Evolutionary conservation across 2,888 invertebrate genomes (phyloP).

Genomic region (Eupithecia tripunctaria): DNA sequence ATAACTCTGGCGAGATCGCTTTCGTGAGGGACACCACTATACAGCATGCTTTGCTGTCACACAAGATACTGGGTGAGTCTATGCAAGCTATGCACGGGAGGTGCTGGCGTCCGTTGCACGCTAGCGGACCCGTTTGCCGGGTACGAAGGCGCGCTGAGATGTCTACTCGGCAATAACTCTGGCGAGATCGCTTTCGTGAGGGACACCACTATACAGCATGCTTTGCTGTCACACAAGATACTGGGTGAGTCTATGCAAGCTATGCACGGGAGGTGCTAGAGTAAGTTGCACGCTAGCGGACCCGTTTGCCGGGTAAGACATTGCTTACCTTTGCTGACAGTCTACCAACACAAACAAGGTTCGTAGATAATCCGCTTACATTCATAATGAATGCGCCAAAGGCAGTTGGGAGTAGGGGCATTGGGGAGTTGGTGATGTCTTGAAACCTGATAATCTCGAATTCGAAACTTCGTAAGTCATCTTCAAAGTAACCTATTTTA

Average conservation of each 20-base stretch:
- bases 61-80: slow-evolving; percentile 81
- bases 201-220: slow-evolving; percentile 91
- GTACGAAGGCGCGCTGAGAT: slow-evolving; percentile 95
- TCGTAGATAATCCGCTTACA: too few species aligned
- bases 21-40: slow-evolving; percentile 95
- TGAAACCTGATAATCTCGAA: too few species aligned
- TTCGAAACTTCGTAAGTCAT: too few species aligned
- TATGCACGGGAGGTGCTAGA: too few species aligned
- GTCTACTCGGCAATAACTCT: slow-evolving; percentile 87
- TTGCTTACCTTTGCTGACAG: too few species aligned
- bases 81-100: slow-evolving; percentile 93
- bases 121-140: slow-evolving; percentile 95
- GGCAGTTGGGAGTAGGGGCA: too few species aligned
- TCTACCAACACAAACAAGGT: too few species aligned
- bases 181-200: slow-evolving; percentile 97
- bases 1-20: slow-evolving; percentile 91
- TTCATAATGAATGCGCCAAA: too few species aligned
- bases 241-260: slow-evolving; percentile 71
- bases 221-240: slow-evolving; percentile 84
- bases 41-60: slow-evolving; percentile 86
- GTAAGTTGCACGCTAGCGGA: too few species aligned
- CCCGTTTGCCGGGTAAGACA: too few species aligned
- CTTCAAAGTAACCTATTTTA: too few species aligned
- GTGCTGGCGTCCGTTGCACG: slow-evolving; percentile 91
- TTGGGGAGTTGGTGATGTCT: too few species aligned